A percentile compares a stretch with the other conserved stretches of the same genome.
These are phyloP conservation scores for Ips typographus DNA, from an alignment of 1,140 invertebrate species.

Conservation along the genomic window DNA sequence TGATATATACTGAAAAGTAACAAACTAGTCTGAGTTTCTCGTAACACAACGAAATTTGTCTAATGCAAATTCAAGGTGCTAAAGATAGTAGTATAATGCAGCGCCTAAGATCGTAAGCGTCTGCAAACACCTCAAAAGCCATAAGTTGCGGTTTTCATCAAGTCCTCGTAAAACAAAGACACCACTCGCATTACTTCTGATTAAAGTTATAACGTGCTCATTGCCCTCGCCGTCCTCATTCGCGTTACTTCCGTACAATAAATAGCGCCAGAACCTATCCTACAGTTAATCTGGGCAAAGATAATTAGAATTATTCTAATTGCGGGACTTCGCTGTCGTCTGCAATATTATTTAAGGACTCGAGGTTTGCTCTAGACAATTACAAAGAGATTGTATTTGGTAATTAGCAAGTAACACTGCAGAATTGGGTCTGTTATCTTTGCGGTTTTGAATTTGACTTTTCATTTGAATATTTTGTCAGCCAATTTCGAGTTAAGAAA, in stretches of 20 bases:
- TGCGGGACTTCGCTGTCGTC: conserved; percentile 28
- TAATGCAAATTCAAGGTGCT: too few species aligned
- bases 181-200: conserved; percentile 26
- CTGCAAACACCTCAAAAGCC: neutral
- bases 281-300: conserved; percentile 27
- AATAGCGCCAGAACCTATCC: conserved; percentile 24
- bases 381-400: conserved; percentile 31
- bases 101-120: too few species aligned
- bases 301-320: conserved; percentile 36
- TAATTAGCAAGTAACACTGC: conserved; percentile 27
- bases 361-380: conserved; percentile 22
- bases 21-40: too few species aligned
- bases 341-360: conserved; percentile 34
- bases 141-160: conserved; percentile 12
- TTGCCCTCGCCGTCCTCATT: conserved; percentile 19
- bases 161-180: neutral
- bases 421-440: conserved; percentile 26
- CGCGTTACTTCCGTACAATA: conserved; percentile 26
- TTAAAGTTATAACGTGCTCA: conserved; percentile 34
- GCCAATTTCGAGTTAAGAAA: conserved; percentile 12
- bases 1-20: too few species aligned
- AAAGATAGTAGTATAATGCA: too few species aligned
- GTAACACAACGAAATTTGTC: too few species aligned
- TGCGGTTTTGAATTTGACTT: conserved; percentile 22
- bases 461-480: conserved; percentile 23